Evolutionary conservation across 2,888 invertebrate species (phyloP).

Genomic region (Clusia tigrina): DNA sequence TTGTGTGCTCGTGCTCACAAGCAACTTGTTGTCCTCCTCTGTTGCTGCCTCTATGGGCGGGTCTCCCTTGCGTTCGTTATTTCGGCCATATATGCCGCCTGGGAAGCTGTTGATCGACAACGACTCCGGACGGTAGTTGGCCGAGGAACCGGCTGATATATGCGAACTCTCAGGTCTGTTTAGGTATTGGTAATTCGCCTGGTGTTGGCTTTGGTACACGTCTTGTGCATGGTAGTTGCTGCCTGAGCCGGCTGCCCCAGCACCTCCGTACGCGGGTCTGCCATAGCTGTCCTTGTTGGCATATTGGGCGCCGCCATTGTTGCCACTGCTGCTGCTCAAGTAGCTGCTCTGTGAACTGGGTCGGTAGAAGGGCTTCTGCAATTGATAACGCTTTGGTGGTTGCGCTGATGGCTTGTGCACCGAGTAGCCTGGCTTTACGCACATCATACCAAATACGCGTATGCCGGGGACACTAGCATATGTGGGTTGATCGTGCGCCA

Average conservation of each 20-base stretch:
- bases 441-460: constrained; percentile 94
- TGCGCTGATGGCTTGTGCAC: constrained; percentile 60
- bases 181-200: constrained; percentile 61
- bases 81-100: constrained; percentile 58
- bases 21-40: constrained; percentile 38
- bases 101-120: constrained; percentile 55
- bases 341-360: constrained; percentile 48
- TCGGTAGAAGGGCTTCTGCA: constrained; percentile 62
- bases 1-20: constrained; percentile 49
- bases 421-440: constrained; percentile 71
- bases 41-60: constrained; percentile 54
- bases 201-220: constrained; percentile 48
- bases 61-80: constrained; percentile 61
- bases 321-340: constrained; percentile 31
- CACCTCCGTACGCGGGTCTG: constrained; percentile 45
- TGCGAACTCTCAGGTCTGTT: constrained; percentile 61
- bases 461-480: constrained; percentile 94
- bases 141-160: constrained; percentile 38
- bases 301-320: constrained; percentile 20
- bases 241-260: constrained; percentile 43
- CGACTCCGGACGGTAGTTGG: constrained; percentile 56
- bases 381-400: constrained; percentile 62
- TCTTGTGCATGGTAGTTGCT: constrained; percentile 56
- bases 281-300: constrained; percentile 37
- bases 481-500: constrained; percentile 92